Base-by-base conservation (phyloP, 2,888 invertebrate species). In the Synanthedon tipuliformis region DNA sequence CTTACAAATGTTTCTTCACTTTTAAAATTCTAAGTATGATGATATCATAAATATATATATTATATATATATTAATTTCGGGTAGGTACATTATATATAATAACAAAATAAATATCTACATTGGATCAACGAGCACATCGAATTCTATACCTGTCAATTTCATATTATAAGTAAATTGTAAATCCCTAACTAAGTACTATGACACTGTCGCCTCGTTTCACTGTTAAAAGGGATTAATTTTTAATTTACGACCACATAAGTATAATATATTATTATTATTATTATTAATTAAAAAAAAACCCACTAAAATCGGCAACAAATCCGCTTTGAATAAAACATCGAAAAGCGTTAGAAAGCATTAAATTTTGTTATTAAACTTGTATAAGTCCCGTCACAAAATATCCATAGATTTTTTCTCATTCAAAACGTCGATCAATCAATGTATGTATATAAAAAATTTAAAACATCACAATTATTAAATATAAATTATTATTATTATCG, bases 81-180 rank as follows among this genome's bases (percentile, higher is more conserved):
- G 69, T 78, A 83, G 80, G 69, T 78, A 83, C 78, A 84, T 81
- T 80, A 23, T n/a, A 18, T 23, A 84, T 72, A 74, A 81, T 84
- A 85, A 87, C 86, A 86, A 85, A 87, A 87, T 87, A 87, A 86
- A 86, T 85, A 87, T 87, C 85, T 87, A 86, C 83, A 86, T 80
- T 77, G 81, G 73, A 74, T 81, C 80, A 85, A 86, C 83, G 82
- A 84, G 77, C 80, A 78, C 78, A 75, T 82, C 73, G 77, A 73
- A 63, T 72, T 65, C 8, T 49, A 18, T 73, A 10, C 34, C 34
- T 72, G 72, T 79, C 75, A 76, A 75, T 79, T 82, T 77, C 74
- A 74, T 79, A 62, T 80, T 78, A 79, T 78, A 81, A n/a, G n/a
- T 82, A 83, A 73, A 69, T 16, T 71, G 73, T 79, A 81, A 78